These are phyloP conservation scores for Apostichopus californicus DNA, from an alignment of 35 echinoderm and acorn worm species.

Conservation along the genomic window DNA sequence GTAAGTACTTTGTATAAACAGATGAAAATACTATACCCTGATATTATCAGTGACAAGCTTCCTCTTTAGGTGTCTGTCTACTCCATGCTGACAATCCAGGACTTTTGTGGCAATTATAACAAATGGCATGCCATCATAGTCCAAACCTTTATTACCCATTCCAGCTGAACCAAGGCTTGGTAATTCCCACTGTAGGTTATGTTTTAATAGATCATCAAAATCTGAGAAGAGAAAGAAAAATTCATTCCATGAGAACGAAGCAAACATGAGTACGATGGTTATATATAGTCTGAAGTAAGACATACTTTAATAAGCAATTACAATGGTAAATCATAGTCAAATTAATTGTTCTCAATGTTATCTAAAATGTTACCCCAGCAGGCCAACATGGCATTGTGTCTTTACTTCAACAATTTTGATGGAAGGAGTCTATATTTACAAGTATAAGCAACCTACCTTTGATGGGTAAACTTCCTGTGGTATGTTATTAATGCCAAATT, in stretches of 20 bases:
- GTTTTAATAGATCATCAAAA: constrained; percentile 46
- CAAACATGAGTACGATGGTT: too few relatives aligned
- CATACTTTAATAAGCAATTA: not conserved
- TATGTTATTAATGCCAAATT: too few relatives aligned
- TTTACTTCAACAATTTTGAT: too few relatives aligned
- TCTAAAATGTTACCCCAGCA: too few relatives aligned
- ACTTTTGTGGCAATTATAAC: constrained; percentile 48
- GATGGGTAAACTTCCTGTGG: too few relatives aligned
- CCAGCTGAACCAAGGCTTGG: constrained; percentile 45
- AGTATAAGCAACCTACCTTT: too few relatives aligned
- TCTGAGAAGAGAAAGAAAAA: not conserved
- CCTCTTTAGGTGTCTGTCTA: constrained; percentile 45
- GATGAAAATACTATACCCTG: not conserved
- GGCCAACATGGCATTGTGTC: too few relatives aligned
- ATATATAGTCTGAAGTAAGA: not conserved
- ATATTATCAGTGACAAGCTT: constrained; percentile 2
- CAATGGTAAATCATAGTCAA: not conserved
- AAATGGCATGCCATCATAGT: constrained; percentile 57
- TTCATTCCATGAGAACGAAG: not conserved
- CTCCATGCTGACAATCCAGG: constrained; percentile 46
- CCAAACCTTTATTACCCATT: constrained; percentile 21
- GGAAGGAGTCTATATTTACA: too few relatives aligned
- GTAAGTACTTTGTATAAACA: too few relatives aligned
- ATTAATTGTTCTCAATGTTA: too few relatives aligned
- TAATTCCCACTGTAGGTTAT: constrained; percentile 45